Base-by-base conservation (phyloP, 2,113 vertebrate genomes). In the Platichthys stellatus region DNA sequence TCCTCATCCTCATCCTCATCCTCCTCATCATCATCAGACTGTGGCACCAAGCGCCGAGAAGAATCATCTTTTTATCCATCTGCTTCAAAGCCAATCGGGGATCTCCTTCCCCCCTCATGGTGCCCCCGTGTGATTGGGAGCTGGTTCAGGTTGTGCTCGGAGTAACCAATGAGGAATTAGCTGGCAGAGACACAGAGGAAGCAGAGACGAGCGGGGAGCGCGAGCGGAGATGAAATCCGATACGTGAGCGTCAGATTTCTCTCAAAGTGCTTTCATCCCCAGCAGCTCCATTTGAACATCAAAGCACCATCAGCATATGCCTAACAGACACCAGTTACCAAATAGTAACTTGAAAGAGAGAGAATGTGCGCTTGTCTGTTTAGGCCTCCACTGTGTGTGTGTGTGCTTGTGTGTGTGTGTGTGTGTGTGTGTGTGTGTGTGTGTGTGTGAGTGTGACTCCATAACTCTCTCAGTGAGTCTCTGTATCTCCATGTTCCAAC, bases 251-350 rank as follows among this genome's bases (percentile, higher is more conserved):
- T 90, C 82, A 72, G 72, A 81, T 88, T 89, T 81, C 82, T 80
- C 88, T 83, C 88, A 74, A 81, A 84, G 81, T 43, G 81, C 88
- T 91, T 90, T 93, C 85, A 89, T 91, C 88, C 87, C 72, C 79
- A 63, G 83, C 80, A 78, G 84, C 76, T 85, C 79, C 83, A 83
- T 92, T 87, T 87, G 71, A 73, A 90, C 90, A 91, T 90, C 90
- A 92, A 92, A 91, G 88, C 76, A 72, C 68, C 3, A 78, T 80
- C 83, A 78, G 88, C 78, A 80, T 81, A 83, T 78, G 88, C 78
- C 85, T 74, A 81, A 89, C 85, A 90, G 82, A 86, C 87, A 82
- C 54, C 83, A 86, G 80, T 87, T 83, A 87, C 76, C 67, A 74
- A 83, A 85, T 38, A 75, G 69, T 28, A 15, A 81, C 80, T 85